Base-by-base conservation (phyloP, 2,797 vertebrate genomes). In the Alosa sapidissima region DNA sequence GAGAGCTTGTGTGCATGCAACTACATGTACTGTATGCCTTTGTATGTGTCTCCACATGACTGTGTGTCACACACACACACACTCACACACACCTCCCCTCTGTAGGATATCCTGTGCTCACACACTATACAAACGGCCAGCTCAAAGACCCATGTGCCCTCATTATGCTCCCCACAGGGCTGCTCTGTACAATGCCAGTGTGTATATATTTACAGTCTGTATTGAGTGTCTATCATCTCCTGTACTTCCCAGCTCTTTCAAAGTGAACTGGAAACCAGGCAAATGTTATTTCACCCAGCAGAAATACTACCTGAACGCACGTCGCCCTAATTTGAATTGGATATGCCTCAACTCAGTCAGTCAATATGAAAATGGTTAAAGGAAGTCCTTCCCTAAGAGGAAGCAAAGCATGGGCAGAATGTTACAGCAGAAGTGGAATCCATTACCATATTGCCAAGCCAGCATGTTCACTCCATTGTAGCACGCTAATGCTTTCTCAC, bases 21-120 rank as follows among this genome's bases (percentile, higher is more conserved):
- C 28, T 24, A n/a, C 62, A 10, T 65, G 24, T 36, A 72, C 41
- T 65, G 24, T 36, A 72, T 72, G 11, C 33, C 13, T 16, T 72
- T 41, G 14, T 41, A 28, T 72, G 14, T 72, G 11, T 72, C 2
- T 41, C 10, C 33, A 10, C 24, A 14, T 19, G 68, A 36, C 14
- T 14, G 33, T 14, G 68, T 72, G 68, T 19, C 14, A 2, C 36
- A 41, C 28, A 51, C 41, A 41, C 41, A 41, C 41, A 41, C 8
- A 16, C 14, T 2, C 36, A 41, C 28, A 51, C 41, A 41, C 41
- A 2, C 41, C 41, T 41, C 60, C 36, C 21, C 72, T 47, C 72
- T 78, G 36, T 78, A 78, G 72, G 72, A 78, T 47, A 78, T 78
- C 72, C 72, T 78, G 36, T 78, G 36, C 65, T 36, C 72, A 78